Conservation (phyloP, 2,797 vertebrate genomes). For the Poliocrania exsul region DNA sequence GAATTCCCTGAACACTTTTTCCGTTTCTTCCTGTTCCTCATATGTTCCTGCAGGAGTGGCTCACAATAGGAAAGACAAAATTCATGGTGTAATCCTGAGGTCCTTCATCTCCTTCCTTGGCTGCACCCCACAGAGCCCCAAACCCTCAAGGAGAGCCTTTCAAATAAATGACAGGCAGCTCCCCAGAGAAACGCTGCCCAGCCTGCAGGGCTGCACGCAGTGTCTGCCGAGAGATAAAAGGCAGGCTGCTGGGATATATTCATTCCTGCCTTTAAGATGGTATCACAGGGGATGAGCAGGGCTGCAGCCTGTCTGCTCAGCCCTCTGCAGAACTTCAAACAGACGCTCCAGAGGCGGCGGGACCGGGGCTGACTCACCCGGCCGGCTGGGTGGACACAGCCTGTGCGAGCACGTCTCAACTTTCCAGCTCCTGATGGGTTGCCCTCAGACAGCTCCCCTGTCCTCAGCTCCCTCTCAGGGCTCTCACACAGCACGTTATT, state of each 20-base stretch:
- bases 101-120: neutral
- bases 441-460: neutral
- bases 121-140: neutral
- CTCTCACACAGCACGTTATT: neutral
- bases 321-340: conserved; percentile 25
- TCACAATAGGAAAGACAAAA: neutral
- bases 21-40: neutral
- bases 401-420: neutral
- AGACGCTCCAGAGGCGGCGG: neutral
- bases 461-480: neutral
- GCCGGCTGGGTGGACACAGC: neutral
- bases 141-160: neutral
- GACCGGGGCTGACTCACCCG: conserved; percentile 12
- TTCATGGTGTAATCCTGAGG: neutral
- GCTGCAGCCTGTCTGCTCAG: neutral
- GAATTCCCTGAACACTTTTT: neutral
- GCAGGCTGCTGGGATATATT: neutral
- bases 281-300: conserved; percentile 30
- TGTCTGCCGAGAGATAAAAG: conserved; percentile 22
- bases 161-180: conserved; percentile 7
- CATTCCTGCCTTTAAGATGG: conserved; percentile 19
- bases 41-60: neutral
- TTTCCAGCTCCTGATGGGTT: neutral
- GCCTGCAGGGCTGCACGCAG: neutral
- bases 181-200: neutral